Conservation (phyloP, 2,113 vertebrate genomes). For the Gasterosteus nipponicus region DNA sequence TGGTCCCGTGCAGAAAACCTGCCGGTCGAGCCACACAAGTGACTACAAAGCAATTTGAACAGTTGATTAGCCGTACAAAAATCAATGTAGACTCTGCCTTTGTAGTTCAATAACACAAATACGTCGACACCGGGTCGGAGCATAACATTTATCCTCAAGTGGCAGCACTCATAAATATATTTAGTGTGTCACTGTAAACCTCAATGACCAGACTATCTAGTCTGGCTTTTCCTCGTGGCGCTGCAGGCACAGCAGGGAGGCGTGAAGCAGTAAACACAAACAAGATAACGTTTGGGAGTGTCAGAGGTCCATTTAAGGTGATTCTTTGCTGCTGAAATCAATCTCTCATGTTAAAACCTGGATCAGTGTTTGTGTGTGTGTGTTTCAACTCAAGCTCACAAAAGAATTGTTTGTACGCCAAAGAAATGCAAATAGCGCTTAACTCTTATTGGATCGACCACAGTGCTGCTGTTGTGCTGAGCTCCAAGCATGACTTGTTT, state of each 20-base stretch:
- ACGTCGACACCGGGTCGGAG: not conserved
- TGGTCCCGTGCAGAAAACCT: not conserved
- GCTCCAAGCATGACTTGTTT: conserved; percentile 33
- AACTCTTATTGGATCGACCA: conserved; percentile 15
- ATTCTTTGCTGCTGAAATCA: conserved; percentile 39
- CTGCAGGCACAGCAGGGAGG: conserved; percentile 37
- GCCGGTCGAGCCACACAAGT: not conserved
- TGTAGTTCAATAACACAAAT: not conserved
- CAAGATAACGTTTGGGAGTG: conserved; percentile 39
- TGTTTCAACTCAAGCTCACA: not conserved
- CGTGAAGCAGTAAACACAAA: conserved; percentile 40
- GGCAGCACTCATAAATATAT: conserved; percentile 8
- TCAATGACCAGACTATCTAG: not conserved
- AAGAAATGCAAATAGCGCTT: conserved; percentile 37
- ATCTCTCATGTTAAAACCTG: conserved; percentile 52
- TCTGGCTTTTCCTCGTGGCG: not conserved
- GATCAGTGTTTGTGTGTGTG: conserved; percentile 6
- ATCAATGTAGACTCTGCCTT: not conserved
- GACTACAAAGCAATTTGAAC: not conserved
- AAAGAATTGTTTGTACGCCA: conserved; percentile 31
- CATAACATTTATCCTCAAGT: conserved; percentile 8
- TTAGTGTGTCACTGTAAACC: conserved; percentile 4
- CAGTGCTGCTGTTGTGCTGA: conserved; percentile 17
- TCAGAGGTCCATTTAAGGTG: conserved; percentile 41
- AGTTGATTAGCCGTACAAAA: not conserved